phyloP scores from a whole-genome alignment of 2,888 invertebrate species.

The Ferdinandea cuprea region DNA sequence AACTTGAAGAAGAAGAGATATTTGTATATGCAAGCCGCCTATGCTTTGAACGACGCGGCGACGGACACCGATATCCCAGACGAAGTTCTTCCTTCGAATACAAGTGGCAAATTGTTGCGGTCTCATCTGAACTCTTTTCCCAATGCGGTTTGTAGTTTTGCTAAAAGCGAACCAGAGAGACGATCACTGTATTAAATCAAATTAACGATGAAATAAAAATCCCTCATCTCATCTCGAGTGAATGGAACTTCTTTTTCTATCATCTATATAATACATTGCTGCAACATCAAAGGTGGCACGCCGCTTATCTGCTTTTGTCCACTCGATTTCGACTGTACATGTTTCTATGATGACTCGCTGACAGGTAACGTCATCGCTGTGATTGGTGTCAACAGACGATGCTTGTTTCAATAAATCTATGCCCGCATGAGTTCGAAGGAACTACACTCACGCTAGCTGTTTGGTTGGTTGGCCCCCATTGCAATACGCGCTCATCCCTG shows the following conservation, averaged over 20 bases:
- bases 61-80: too few species aligned
- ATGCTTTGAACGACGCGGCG: conserved; percentile 41
- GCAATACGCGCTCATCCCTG: conserved; percentile 27
- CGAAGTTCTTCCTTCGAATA: conserved; percentile 9
- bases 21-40: conserved; percentile 30
- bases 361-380: conserved; percentile 69
- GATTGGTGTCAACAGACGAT: conserved; percentile 71
- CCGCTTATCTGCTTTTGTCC: neutral
- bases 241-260: conserved; percentile 33
- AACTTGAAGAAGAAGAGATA: conserved; percentile 12
- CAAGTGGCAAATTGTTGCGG: conserved; percentile 58
- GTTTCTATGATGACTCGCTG: conserved; percentile 68
- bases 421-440: conserved; percentile 56
- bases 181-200: conserved; percentile 67
- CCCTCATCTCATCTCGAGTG: conserved; percentile 25
- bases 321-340: conserved; percentile 21
- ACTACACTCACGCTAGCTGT: conserved; percentile 57
- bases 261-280: conserved; percentile 17
- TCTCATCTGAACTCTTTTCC: conserved; percentile 35
- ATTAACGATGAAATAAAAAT: conserved; percentile 70
- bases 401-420: conserved; percentile 72
- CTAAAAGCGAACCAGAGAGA: conserved; percentile 17
- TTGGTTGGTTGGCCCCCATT: too few species aligned
- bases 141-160: conserved; percentile 60
- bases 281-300: conserved; percentile 52